phyloP scores from a whole-genome alignment of 2,113 vertebrate genomes.

The Apodemus speciosus region DNA sequence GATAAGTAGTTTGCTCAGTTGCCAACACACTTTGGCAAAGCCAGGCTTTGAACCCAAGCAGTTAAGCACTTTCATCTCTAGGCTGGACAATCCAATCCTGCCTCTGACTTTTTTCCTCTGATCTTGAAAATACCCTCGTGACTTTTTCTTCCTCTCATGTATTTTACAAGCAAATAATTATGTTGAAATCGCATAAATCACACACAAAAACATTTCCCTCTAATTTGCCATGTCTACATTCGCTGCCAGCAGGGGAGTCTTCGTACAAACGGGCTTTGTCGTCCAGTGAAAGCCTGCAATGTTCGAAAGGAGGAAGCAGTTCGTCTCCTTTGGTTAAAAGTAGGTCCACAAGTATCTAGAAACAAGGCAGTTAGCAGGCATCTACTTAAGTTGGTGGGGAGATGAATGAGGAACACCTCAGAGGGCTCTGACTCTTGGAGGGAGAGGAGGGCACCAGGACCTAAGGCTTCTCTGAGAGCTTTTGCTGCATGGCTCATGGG shows the following conservation, averaged over 20 bases:
- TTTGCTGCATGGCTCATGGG: background rate
- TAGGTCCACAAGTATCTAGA: background rate
- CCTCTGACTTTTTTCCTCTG: constrained; percentile 51
- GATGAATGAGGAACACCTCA: background rate
- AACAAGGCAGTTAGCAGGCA: background rate
- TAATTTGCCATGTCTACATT: constrained; percentile 37
- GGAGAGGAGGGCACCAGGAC: background rate
- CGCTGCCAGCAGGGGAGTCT: background rate
- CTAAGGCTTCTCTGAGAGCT: background rate
- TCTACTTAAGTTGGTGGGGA: background rate
- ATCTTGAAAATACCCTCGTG: constrained; percentile 57
- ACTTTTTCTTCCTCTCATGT: constrained; percentile 32
- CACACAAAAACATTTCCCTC: constrained; percentile 35
- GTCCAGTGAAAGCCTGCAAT: background rate
- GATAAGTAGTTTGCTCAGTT: constrained; percentile 53
- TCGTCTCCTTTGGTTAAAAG: constrained; percentile 13
- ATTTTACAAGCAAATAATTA: constrained; percentile 74
- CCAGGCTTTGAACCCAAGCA: constrained; percentile 20
- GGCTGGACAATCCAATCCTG: background rate
- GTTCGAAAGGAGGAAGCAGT: background rate
- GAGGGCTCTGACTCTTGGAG: background rate
- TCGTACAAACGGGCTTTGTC: constrained; percentile 58
- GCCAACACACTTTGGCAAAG: background rate
- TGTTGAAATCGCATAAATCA: constrained; percentile 40
- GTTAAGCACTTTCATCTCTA: constrained; percentile 35